phyloP scores from a whole-genome alignment of 2,888 invertebrate genomes.

The Xanthia togata region DNA sequence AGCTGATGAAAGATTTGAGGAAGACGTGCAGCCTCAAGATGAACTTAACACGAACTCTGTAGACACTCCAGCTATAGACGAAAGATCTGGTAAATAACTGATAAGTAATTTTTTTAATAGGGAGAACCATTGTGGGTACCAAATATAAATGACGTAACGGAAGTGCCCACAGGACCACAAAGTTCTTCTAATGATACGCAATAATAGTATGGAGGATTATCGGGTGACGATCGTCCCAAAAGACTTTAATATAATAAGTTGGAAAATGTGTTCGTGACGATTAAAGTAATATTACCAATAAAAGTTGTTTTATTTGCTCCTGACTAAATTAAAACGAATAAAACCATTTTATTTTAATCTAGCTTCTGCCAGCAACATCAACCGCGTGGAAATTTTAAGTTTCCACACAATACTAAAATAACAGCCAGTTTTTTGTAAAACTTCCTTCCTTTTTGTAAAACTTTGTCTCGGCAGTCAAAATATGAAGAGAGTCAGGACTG shows the following conservation, averaged over 20 bases:
- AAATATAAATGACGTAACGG: not conserved
- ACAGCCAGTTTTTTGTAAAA: not conserved
- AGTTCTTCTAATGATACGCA: not conserved
- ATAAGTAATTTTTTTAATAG: not conserved
- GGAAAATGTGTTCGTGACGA: not conserved
- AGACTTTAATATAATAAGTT: not conserved
- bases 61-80: conserved; percentile 9
- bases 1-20: not conserved
- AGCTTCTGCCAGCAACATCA: not conserved
- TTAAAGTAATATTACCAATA: conserved; percentile 1
- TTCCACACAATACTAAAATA: not conserved
- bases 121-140: conserved; percentile 19
- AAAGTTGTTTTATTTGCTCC: not conserved
- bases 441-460: not conserved
- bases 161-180: not conserved
- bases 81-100: not conserved
- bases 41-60: too few species aligned
- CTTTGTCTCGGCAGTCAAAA: not conserved
- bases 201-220: not conserved
- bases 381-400: not conserved
- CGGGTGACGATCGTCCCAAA: not conserved
- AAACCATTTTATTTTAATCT: not conserved
- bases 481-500: not conserved
- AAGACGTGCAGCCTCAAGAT: not conserved
- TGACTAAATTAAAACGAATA: not conserved